Conservation (phyloP, 92 coral and sea anemone species). For the Porites evermanni region DNA sequence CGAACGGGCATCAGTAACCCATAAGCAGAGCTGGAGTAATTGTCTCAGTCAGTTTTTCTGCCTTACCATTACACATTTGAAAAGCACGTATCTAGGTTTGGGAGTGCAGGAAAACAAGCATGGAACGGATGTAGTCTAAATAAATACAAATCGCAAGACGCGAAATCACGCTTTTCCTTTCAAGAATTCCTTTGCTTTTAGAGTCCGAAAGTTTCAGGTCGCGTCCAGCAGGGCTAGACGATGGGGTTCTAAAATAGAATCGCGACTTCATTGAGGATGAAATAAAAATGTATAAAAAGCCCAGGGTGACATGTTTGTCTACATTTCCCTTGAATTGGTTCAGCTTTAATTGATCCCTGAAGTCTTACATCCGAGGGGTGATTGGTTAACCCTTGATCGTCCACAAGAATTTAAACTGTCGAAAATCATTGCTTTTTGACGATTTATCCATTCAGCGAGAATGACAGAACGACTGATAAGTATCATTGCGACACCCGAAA, state of each 20-base stretch:
- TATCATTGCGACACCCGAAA: slow-evolving; percentile 71
- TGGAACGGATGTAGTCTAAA: slow-evolving; percentile 16
- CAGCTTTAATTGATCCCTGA: slow-evolving; percentile 45
- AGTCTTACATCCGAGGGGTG: slow-evolving; percentile 45
- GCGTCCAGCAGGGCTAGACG: not conserved
- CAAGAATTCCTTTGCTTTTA: slow-evolving; percentile 19
- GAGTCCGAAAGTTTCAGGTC: not conserved
- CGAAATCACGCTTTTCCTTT: slow-evolving; percentile 17
- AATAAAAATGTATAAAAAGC: slow-evolving; percentile 28
- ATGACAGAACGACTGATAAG: slow-evolving; percentile 38
- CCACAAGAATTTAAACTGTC: slow-evolving; percentile 47
- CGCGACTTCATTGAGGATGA: slow-evolving; percentile 22
- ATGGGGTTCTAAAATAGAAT: slow-evolving; percentile 9
- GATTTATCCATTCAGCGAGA: slow-evolving; percentile 27
- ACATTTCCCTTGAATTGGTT: slow-evolving; percentile 40
- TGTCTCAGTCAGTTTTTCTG: not conserved
- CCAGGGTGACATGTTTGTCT: slow-evolving; percentile 49
- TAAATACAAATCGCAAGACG: slow-evolving; percentile 30
- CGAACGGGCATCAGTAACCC: not conserved
- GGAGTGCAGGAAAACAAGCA: slow-evolving; percentile 7
- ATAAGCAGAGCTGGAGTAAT: not conserved
- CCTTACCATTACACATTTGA: not conserved
- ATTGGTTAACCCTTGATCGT: slow-evolving; percentile 39
- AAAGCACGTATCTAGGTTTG: slow-evolving; percentile 22
- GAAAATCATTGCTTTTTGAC: slow-evolving; percentile 27